Evolutionary conservation across 2,797 vertebrate genomes (phyloP).

Genomic region (Lepus townsendii): DNA sequence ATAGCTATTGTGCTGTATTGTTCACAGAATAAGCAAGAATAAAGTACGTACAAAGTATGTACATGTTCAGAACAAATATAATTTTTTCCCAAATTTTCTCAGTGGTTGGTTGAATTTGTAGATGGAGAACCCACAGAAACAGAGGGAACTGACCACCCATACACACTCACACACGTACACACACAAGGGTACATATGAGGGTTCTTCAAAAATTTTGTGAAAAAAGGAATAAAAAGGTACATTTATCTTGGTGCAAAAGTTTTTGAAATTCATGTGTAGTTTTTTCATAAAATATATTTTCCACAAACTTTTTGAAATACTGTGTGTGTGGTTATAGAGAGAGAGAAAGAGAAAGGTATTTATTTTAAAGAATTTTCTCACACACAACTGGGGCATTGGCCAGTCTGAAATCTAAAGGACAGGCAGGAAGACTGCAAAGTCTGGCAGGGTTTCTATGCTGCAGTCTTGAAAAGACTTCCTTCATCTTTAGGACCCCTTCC

Average conservation of each 20-base stretch:
- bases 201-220: too few relatives aligned
- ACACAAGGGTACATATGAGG: too few relatives aligned
- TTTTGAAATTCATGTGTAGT: too few relatives aligned
- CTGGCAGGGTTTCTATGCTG: not conserved
- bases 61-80: not conserved
- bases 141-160: too few relatives aligned
- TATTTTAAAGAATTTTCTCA: not conserved
- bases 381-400: not conserved
- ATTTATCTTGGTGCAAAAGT: too few relatives aligned
- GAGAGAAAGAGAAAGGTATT: too few relatives aligned
- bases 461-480: not conserved
- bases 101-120: not conserved
- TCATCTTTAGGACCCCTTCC: not conserved
- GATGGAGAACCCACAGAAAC: not conserved
- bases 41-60: not conserved
- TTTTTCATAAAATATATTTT: too few relatives aligned
- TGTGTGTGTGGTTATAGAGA: too few relatives aligned
- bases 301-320: too few relatives aligned
- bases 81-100: not conserved
- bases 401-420: not conserved
- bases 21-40: not conserved
- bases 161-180: too few relatives aligned
- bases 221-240: too few relatives aligned
- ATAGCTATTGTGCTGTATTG: too few relatives aligned
- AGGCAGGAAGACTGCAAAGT: not conserved